Evolutionary conservation across 2,888 invertebrate species (phyloP).

Genomic region (Pammene aurita): DNA sequence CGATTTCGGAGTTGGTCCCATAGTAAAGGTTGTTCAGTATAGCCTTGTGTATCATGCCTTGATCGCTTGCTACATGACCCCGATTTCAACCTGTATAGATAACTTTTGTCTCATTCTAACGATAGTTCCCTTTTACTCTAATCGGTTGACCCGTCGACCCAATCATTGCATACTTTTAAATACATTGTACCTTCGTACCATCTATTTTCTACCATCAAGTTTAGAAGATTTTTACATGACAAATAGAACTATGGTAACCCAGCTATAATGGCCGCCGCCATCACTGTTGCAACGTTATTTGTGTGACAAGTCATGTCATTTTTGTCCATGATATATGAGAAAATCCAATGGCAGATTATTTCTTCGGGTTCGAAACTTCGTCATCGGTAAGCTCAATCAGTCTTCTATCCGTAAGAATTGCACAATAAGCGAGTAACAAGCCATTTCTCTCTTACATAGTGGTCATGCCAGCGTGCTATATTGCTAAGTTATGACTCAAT

Average conservation of each 20-base stretch:
- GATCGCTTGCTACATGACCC: too few species aligned
- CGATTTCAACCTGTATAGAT: too few species aligned
- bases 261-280: constrained; percentile 73
- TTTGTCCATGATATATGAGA: constrained; percentile 85
- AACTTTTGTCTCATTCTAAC: too few species aligned
- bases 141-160: too few species aligned
- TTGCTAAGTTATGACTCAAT: constrained; percentile 39
- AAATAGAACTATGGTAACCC: constrained; percentile 42
- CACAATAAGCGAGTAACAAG: constrained; percentile 54
- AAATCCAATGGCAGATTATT: constrained; percentile 92
- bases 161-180: too few species aligned
- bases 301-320: constrained; percentile 87
- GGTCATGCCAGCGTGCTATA: constrained; percentile 72
- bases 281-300: constrained; percentile 71
- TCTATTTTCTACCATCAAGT: not conserved
- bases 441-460: constrained; percentile 45
- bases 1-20: too few species aligned
- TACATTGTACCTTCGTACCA: too few species aligned
- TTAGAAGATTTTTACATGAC: not conserved
- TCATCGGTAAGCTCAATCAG: constrained; percentile 86
- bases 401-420: constrained; percentile 49
- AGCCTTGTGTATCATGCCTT: too few species aligned
- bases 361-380: constrained; percentile 92
- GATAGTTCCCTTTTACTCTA: too few species aligned
- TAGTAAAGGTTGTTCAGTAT: too few species aligned